Evolutionary conservation across 1,140 invertebrate species (phyloP).

Genomic region (Halyomorpha halys): DNA sequence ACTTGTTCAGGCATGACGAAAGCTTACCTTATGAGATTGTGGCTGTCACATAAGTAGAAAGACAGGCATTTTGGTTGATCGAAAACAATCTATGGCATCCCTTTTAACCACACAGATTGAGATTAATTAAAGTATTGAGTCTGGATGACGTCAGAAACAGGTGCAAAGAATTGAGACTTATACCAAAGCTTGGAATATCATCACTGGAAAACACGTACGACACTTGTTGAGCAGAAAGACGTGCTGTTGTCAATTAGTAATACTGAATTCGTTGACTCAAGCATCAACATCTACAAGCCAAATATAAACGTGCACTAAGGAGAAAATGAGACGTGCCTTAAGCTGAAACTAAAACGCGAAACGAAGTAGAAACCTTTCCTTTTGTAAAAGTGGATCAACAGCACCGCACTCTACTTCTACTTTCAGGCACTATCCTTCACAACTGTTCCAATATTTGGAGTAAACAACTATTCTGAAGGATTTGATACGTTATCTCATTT

Average conservation of each 20-base stretch:
- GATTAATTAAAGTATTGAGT: conserved; percentile 13
- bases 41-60: conserved; percentile 10
- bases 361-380: conserved; percentile 10
- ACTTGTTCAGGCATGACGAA: not conserved
- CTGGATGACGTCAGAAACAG: conserved; percentile 14
- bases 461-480: no score
- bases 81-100: not conserved
- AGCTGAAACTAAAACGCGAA: not conserved
- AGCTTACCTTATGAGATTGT: not conserved
- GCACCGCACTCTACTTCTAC: not conserved
- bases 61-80: not conserved
- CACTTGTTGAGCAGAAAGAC: conserved; percentile 7
- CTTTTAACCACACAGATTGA: not conserved
- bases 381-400: conserved; percentile 2
- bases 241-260: not conserved
- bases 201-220: conserved; percentile 2
- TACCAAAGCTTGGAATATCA: not conserved
- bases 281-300: not conserved
- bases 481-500: no score
- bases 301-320: not conserved
- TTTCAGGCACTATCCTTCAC: no score
- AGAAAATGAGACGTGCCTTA: conserved; percentile 1
- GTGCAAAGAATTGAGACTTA: not conserved
- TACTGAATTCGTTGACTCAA: not conserved
- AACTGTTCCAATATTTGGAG: no score